phyloP scores from a whole-genome alignment of 2,888 invertebrate genomes.

The Metallyticus violacea region DNA sequence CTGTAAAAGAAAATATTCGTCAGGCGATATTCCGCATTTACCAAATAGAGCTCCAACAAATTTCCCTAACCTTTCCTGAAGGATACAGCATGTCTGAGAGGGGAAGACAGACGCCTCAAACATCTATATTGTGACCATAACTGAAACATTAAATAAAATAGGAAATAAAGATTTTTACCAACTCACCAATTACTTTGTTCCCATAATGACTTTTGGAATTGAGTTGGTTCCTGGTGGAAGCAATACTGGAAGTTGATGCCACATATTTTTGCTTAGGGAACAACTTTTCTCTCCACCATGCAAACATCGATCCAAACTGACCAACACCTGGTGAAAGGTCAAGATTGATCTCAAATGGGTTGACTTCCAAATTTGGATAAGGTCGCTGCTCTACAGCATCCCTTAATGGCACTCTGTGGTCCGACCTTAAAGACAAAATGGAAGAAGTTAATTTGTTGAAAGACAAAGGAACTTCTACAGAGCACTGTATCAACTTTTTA shows the following conservation, averaged over 20 bases:
- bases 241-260: neutral
- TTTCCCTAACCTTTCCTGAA: no score
- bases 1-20: no score
- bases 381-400: conserved; percentile 63
- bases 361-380: conserved; percentile 40
- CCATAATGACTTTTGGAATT: conserved; percentile 6
- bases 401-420: conserved; percentile 57
- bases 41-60: no score
- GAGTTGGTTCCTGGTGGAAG: neutral
- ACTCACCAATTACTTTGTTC: conserved; percentile 20
- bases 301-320: conserved; percentile 2
- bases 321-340: neutral
- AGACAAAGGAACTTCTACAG: no score
- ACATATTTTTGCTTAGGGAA: neutral
- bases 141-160: no score
- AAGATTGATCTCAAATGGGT: conserved; percentile 30
- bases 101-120: no score
- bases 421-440: neutral
- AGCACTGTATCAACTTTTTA: no score
- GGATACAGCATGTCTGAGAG: no score
- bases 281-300: conserved; percentile 19
- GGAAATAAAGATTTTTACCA: neutral
- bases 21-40: no score
- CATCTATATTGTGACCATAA: no score
- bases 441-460: no score